Evolutionary conservation across 2,888 invertebrate genomes (phyloP), one percentile per base, ranked within the genome.

Genomic region (Bellardia pandia): DNA sequence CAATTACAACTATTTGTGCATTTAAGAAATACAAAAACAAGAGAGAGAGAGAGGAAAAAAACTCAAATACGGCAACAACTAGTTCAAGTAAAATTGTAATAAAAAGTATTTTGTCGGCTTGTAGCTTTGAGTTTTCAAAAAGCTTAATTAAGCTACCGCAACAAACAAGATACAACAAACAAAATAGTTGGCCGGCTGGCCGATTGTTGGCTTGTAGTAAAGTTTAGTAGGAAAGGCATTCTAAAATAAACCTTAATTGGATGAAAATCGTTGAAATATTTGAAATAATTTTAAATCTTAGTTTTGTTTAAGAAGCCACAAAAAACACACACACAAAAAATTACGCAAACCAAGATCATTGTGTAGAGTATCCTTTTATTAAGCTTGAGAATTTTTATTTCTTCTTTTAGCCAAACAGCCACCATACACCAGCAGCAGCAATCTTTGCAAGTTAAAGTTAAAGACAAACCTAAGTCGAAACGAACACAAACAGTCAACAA

Each of bases 131-230:
- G 42, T 80, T 77, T 81, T 69, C 53, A 62, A 76, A 80, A 76
- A 77, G 85, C 85, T 87, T 87, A 87, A 87, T 87, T 87, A 87
- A 87, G 87, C 87, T 87, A 85, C 85, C 74, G 87, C 74, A 86
- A 84, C 80, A 72, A 77, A 84, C 60, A 78, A 69, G 68, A 72
- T 60, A 81, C 77, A 82, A 76, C 53, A 45, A 72, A 79, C 48
- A 14, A 69, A 86, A 80, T 84, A 62, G 45, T 81, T 69, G 58
- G 33, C 11, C 51, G 30, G 51, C 23, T 1, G 23, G 23, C 23
- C 23, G 23, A 33, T 81, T 81, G 60, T 74, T 56, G 16, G 16
- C 6, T 23, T 48, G 37, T 51, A 48, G 11, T 45, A 45, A 45
- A 45, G 45, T 11, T 45, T 45, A 16, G 16, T 84, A 68, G 77